Conservation (phyloP, 2,113 vertebrate genomes). For the Agelaius tricolor region DNA sequence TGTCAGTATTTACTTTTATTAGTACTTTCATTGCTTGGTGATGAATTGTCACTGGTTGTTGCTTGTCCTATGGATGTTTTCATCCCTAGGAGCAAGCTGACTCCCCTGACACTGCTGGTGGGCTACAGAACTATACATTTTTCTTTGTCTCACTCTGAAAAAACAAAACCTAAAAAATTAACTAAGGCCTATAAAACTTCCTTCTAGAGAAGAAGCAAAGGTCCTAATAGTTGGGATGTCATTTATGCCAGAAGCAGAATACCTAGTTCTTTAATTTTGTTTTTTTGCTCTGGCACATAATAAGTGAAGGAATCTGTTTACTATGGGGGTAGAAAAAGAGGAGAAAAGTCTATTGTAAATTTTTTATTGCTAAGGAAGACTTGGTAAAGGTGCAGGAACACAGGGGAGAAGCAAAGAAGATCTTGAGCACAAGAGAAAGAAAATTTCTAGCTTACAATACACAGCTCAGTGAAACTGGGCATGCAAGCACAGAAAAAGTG, state of each 20-base stretch:
- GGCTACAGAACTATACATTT: neutral
- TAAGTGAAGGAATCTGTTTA: neutral
- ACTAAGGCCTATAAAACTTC: neutral
- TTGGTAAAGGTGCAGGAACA: neutral
- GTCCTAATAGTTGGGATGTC: neutral
- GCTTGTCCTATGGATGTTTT: neutral
- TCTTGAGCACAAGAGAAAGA: neutral
- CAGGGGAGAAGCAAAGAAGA: neutral
- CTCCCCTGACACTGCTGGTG: neutral
- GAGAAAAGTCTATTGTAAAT: neutral
- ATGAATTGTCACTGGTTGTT: neutral
- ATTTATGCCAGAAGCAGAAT: neutral
- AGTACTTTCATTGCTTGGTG: neutral
- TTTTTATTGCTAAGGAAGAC: neutral
- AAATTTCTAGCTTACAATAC: neutral
- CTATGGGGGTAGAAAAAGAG: neutral
- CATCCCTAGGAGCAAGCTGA: neutral
- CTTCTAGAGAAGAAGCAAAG: neutral
- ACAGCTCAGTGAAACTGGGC: neutral
- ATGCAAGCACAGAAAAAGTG: accelerated
- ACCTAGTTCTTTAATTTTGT: neutral
- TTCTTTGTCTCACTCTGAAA: neutral
- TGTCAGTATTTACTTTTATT: neutral
- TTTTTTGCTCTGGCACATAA: neutral
- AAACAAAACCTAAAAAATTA: neutral